phyloP scores from a whole-genome alignment of 2,888 invertebrate genomes.

The Ophion ellenae region DNA sequence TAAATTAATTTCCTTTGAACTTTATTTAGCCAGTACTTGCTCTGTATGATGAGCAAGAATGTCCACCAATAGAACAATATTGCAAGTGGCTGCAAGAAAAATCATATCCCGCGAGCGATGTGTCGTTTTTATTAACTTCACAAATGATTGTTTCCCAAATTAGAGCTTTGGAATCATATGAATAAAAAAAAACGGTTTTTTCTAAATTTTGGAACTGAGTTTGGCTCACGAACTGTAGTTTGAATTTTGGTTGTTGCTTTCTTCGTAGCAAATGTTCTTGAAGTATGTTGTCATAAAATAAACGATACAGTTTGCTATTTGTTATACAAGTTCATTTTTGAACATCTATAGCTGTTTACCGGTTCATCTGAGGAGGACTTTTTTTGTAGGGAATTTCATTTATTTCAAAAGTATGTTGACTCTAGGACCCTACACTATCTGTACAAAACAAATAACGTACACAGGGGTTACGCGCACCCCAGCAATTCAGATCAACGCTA shows the following conservation, averaged over 20 bases:
- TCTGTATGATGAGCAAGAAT: neutral
- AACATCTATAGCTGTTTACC: neutral
- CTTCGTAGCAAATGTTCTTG: too few species aligned
- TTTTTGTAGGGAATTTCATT: neutral
- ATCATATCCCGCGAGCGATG: neutral
- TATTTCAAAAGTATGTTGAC: too few species aligned
- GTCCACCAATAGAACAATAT: conserved; percentile 1
- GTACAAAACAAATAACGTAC: too few species aligned
- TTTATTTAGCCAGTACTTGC: neutral
- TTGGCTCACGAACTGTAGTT: too few species aligned
- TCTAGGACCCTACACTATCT: too few species aligned
- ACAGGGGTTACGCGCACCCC: too few species aligned
- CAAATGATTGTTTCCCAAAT: neutral
- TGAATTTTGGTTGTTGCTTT: too few species aligned
- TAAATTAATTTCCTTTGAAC: neutral
- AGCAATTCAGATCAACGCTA: too few species aligned
- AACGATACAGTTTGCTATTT: too few species aligned
- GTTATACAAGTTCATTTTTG: neutral
- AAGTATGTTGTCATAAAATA: too few species aligned
- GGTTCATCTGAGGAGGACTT: neutral
- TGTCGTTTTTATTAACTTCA: neutral
- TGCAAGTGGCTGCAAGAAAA: neutral
- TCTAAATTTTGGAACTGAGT: too few species aligned
- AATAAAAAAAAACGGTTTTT: neutral
- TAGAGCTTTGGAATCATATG: neutral